Percentiles rank a stretch among this genome's conserved stretches.
phyloP scores from a whole-genome alignment of 1,140 invertebrate species.

The Bombus ignitus region DNA sequence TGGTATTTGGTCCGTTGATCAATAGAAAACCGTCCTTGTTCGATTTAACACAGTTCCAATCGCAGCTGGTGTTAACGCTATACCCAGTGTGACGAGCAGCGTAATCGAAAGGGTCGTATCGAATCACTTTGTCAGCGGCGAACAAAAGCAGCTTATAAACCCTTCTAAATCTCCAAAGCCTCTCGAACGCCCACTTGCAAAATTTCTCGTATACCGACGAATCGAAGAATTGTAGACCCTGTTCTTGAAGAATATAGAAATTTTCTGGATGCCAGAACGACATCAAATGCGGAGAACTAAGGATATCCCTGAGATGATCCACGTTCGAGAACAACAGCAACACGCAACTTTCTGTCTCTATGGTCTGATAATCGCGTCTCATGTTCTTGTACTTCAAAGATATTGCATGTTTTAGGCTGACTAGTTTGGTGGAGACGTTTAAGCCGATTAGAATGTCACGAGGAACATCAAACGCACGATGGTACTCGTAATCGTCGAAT shows the following conservation, averaged over 20 bases:
- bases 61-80: background rate
- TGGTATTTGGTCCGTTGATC: background rate
- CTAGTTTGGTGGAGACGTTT: background rate
- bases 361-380: background rate
- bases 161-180: conserved; percentile 16
- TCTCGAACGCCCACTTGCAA: conserved; percentile 26
- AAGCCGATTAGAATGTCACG: background rate
- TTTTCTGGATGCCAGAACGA: conserved; percentile 47
- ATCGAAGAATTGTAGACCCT: fast-evolving
- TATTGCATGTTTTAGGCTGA: conserved; percentile 18
- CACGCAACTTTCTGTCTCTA: conserved; percentile 18
- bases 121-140: background rate
- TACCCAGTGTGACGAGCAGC: background rate
- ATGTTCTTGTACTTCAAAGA: background rate
- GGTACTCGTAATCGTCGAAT: conserved; percentile 14
- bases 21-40: background rate
- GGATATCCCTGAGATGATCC: background rate
- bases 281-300: conserved; percentile 5
- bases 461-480: background rate
- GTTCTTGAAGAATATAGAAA: conserved; percentile 22
- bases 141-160: conserved; percentile 19
- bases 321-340: background rate
- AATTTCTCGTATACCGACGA: background rate
- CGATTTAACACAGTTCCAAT: background rate
- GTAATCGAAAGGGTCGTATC: conserved; percentile 27